Base-by-base conservation (phyloP, 2,113 vertebrate genomes). In the Aldabrachelys gigantea region DNA sequence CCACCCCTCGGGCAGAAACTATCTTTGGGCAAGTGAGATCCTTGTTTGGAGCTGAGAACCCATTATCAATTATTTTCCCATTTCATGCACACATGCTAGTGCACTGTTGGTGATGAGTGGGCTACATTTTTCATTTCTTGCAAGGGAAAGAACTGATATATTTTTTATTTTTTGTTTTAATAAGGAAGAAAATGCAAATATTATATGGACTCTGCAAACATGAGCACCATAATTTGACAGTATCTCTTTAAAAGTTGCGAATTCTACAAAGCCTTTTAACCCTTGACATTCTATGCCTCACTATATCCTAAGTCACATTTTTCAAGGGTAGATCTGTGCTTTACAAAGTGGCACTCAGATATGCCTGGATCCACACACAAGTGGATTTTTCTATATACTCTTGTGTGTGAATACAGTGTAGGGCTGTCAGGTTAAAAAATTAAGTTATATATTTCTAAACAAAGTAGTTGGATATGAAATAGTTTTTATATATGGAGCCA, bases 21-120 rank as follows among this genome's bases (percentile, higher is more conserved):
- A 91, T 49, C n/a, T 89, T 49, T 95, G 87, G 80, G 82, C 91
- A 92, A 88, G 29, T 56, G 41, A 89, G 50, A 91, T 83, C 2
- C 9, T 19, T 12, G 7, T 75, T 56, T 79, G 78, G n/a, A 90
- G 90, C 79, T 92, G 47, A 31, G 93, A 89, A 44, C 14, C 62
- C 16, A 17, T 9, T 35, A n/a, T 69, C 31, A 69, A 44, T 76
- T 44, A 22, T 76, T 76, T 25, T 76, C 72, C 41, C 38, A 22
- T 76, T 76, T 76, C 72, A 44, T 44, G 41, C 41, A 44, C 11
- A 44, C 38, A 38, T 76, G 38, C 38, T 13, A 27, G 21, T 22
- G 38, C 10, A 25, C 35, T 21, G 24, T 38, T 76, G 22, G 5
- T 76, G 72, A 76, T 12, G n/a, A 44, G 4, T 75, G 69, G 69